phyloP scores from a whole-genome alignment of 2,888 invertebrate species.

The Mesorhabditis spiculigera region DNA sequence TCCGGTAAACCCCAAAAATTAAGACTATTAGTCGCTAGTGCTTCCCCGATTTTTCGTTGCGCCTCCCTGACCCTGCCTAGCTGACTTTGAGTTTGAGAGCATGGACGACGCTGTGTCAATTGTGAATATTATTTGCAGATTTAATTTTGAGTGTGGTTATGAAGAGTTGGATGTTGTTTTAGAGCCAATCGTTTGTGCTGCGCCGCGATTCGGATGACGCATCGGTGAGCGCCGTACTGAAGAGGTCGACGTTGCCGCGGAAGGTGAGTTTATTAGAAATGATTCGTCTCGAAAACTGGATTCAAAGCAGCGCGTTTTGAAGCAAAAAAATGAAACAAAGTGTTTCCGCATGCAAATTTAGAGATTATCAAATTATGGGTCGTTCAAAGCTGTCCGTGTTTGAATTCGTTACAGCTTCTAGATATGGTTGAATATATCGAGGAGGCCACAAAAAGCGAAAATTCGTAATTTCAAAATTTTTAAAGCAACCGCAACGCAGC shows the following conservation, averaged over 20 bases:
- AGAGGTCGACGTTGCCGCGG: conserved; percentile 24
- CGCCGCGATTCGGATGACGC: conserved; percentile 5
- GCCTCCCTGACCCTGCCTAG: not conserved
- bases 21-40: not conserved
- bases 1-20: not conserved
- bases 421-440: too few relatives aligned
- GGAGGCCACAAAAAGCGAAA: too few relatives aligned
- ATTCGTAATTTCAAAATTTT: too few relatives aligned
- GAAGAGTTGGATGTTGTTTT: not conserved
- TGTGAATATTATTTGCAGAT: too few relatives aligned
- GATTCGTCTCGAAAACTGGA: too few relatives aligned
- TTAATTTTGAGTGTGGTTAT: not conserved
- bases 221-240: conserved; percentile 19
- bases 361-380: too few relatives aligned
- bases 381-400: too few relatives aligned
- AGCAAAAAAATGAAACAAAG: not conserved
- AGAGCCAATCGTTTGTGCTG: conserved; percentile 1
- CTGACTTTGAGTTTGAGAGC: not conserved
- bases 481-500: too few relatives aligned
- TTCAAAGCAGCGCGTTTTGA: not conserved
- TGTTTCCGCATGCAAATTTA: too few relatives aligned
- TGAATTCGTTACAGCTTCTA: too few relatives aligned
- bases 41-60: too few relatives aligned
- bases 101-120: not conserved
- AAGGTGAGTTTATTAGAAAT: conserved; percentile 14